Evolutionary conservation across 2,797 vertebrate genomes (phyloP).

Genomic region (Sebastes glaucus): DNA sequence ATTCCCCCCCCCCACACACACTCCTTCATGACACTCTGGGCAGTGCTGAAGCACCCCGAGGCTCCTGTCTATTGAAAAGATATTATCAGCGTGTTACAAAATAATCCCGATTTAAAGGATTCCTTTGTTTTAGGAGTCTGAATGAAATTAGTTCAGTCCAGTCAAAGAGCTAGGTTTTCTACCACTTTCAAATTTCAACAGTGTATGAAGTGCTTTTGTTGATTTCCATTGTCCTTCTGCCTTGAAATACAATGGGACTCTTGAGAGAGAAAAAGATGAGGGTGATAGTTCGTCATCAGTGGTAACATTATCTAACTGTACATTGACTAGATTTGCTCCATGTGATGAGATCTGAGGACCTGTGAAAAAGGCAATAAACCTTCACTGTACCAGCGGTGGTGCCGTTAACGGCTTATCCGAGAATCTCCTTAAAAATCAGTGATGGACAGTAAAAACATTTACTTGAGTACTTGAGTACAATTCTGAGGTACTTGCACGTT

Average conservation of each 20-base stretch:
- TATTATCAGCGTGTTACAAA: background rate
- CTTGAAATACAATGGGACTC: background rate
- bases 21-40: background rate
- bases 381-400: no score
- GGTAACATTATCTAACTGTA: background rate
- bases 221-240: background rate
- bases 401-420: background rate
- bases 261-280: background rate
- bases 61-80: background rate
- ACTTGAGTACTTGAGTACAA: no score
- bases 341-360: background rate
- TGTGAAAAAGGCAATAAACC: background rate
- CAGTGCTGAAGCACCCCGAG: background rate
- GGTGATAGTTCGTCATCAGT: background rate
- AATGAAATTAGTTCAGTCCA: background rate
- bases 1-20: no score
- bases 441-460: no score
- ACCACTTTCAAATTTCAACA: background rate
- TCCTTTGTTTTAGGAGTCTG: constrained; percentile 8
- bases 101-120: background rate
- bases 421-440: background rate
- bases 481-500: no score
- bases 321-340: background rate
- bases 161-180: background rate
- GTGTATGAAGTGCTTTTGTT: background rate